phyloP scores from a whole-genome alignment of 2,113 vertebrate genomes.

The Hippocampus barbouri region DNA sequence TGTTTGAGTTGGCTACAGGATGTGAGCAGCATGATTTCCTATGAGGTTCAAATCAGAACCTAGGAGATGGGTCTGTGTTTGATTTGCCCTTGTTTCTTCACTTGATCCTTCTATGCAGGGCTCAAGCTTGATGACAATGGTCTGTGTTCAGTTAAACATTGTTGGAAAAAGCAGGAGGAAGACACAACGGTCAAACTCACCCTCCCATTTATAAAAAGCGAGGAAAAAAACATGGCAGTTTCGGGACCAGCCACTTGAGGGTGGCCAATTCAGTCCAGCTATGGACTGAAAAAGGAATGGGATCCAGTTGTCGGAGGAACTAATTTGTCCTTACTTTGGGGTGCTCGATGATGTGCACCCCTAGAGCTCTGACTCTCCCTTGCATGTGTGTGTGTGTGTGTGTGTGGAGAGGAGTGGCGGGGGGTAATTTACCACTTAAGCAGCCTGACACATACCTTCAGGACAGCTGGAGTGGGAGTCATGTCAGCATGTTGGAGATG shows the following conservation, averaged over 20 bases:
- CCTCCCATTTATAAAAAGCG: constrained; percentile 44
- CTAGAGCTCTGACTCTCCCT: neutral
- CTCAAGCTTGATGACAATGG: constrained; percentile 47
- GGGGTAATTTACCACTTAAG: too few species aligned
- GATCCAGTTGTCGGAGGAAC: neutral
- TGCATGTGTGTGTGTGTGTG: too few species aligned
- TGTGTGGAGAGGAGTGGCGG: too few species aligned
- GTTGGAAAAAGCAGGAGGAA: constrained; percentile 51
- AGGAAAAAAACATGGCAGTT: neutral
- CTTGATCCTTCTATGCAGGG: constrained; percentile 32
- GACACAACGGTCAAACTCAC: constrained; percentile 48
- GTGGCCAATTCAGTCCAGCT: neutral
- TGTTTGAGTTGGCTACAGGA: constrained; percentile 23
- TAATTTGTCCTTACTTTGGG: neutral
- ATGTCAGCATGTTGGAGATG: too few species aligned
- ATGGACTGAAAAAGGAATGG: neutral
- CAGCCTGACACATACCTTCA: too few species aligned
- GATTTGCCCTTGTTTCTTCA: constrained; percentile 35
- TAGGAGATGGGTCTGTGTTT: constrained; percentile 36
- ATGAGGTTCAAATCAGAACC: constrained; percentile 25
- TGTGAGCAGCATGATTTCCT: constrained; percentile 15
- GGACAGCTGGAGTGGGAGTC: too few species aligned
- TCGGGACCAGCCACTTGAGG: neutral
- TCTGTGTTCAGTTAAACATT: constrained; percentile 58
- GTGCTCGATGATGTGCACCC: neutral